A percentile compares a stretch with the other conserved stretches of the same genome.
phyloP scores from a whole-genome alignment of 1,140 invertebrate genomes.

The Diorhabda elongata region DNA sequence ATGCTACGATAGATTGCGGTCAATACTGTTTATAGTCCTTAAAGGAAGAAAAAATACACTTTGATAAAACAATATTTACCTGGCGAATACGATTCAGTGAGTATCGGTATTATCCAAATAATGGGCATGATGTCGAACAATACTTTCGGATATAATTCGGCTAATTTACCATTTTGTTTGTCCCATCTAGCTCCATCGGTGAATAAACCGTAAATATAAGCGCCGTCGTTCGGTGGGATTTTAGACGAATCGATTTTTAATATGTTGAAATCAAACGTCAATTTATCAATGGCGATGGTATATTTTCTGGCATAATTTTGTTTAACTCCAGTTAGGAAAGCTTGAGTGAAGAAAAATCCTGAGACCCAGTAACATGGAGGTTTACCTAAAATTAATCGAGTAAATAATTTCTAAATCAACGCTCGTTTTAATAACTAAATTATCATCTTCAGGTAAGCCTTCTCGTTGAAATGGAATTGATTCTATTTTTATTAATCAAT shows the following conservation, averaged over 20 bases:
- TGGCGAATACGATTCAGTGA: constrained; percentile 33
- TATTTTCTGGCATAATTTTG: constrained; percentile 89
- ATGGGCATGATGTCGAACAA: constrained; percentile 75
- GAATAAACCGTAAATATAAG: constrained; percentile 79
- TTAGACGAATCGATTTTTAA: constrained; percentile 47
- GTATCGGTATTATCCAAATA: constrained; percentile 58
- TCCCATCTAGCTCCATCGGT: constrained; percentile 85
- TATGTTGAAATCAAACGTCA: constrained; percentile 47
- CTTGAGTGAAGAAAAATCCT: constrained; percentile 92
- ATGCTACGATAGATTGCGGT: too few species aligned
- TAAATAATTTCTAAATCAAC: too few species aligned
- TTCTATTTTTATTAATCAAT: too few species aligned
- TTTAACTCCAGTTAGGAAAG: constrained; percentile 86
- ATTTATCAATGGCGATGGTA: constrained; percentile 81
- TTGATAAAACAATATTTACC: constrained; percentile 9
- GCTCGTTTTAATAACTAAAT: too few species aligned
- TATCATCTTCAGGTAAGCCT: too few species aligned
- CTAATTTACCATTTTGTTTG: constrained; percentile 53
- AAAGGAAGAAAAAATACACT: too few species aligned
- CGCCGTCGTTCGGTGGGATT: constrained; percentile 63
- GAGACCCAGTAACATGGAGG: constrained; percentile 87
- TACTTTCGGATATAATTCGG: constrained; percentile 78
- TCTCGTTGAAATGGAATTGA: too few species aligned
- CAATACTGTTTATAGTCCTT: too few species aligned
- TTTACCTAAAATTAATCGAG: constrained; percentile 62